Evolutionary conservation across 2,113 vertebrate species (phyloP).

Genomic region (Mellivora capensis): DNA sequence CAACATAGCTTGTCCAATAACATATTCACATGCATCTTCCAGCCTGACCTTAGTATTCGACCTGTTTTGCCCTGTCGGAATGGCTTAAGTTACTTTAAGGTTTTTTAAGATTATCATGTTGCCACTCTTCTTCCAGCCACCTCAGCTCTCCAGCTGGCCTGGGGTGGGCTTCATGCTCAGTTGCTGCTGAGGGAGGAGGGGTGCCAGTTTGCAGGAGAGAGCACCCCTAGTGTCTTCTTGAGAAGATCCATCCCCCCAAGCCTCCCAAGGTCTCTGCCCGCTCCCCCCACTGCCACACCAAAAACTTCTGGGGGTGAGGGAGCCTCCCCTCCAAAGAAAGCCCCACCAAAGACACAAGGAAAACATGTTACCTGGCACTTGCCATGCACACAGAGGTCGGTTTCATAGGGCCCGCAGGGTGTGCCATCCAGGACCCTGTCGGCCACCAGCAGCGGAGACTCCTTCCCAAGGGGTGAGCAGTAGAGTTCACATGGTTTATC

Average conservation of each 20-base stretch:
- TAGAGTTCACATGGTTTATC: constrained; percentile 94
- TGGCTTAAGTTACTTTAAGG: neutral
- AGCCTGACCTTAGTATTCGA: too few species aligned
- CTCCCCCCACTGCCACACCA: fast-evolving
- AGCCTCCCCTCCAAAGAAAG: neutral
- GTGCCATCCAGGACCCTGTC: constrained; percentile 96
- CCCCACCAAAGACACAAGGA: constrained; percentile 12
- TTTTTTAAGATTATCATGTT: fast-evolving
- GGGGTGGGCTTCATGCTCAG: fast-evolving
- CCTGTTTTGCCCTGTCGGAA: too few species aligned
- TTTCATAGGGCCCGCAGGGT: constrained; percentile 94
- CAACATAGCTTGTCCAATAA: neutral
- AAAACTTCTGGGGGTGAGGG: neutral
- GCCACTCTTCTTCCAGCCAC: neutral
- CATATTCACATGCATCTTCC: fast-evolving
- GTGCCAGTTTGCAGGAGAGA: neutral
- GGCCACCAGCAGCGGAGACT: constrained; percentile 88
- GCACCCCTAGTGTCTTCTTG: neutral
- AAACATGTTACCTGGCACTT: constrained; percentile 91
- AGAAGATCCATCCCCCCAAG: neutral
- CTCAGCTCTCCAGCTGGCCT: neutral
- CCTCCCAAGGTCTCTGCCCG: neutral
- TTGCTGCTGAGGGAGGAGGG: neutral
- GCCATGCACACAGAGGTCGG: constrained; percentile 94
- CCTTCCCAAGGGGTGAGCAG: constrained; percentile 91